Percentiles rank a stretch among this genome's conserved stretches.
Evolutionary conservation across 2,797 vertebrate species (phyloP).

Genomic region (Melanogrammus aeglefinus): DNA sequence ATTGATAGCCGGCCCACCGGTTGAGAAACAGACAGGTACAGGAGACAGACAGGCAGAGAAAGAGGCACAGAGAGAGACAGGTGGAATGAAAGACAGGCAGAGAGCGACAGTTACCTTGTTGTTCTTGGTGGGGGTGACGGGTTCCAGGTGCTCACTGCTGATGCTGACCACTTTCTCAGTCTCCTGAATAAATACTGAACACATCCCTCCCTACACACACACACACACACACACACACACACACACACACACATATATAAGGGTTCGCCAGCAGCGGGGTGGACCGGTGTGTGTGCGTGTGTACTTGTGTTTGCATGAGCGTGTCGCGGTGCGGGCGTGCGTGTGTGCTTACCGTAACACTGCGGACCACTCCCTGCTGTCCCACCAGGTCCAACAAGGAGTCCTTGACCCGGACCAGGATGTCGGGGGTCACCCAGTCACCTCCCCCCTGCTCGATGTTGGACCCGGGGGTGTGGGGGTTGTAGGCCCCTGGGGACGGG

Average conservation of each 20-base stretch:
- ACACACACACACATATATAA: not conserved
- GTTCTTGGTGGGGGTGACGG: conserved; percentile 90
- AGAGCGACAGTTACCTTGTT: conserved; percentile 78
- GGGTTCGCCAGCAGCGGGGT: not conserved
- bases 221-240: conserved; percentile 10
- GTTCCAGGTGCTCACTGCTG: conserved; percentile 90
- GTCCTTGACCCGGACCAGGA: conserved; percentile 89
- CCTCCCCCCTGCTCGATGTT: conserved; percentile 89
- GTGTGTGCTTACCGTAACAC: conserved; percentile 77
- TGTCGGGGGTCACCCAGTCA: conserved; percentile 95
- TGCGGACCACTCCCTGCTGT: conserved; percentile 86
- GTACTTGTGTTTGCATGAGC: too few relatives aligned
- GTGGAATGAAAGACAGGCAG: not conserved
- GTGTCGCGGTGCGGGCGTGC: not conserved
- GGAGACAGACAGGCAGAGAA: not conserved
- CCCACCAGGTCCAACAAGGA: conserved; percentile 86
- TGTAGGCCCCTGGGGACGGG: conserved; percentile 91
- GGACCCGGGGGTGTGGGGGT: conserved; percentile 92
- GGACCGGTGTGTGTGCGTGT: not conserved
- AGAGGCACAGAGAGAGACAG: not conserved
- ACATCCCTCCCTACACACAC: conserved; percentile 84
- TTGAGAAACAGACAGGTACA: not conserved
- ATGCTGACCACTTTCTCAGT: conserved; percentile 92
- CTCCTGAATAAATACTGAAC: conserved; percentile 89
- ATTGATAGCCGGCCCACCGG: too few relatives aligned